Conservation (phyloP, 23 tunicate species). For the Halocynthia aurantium region DNA sequence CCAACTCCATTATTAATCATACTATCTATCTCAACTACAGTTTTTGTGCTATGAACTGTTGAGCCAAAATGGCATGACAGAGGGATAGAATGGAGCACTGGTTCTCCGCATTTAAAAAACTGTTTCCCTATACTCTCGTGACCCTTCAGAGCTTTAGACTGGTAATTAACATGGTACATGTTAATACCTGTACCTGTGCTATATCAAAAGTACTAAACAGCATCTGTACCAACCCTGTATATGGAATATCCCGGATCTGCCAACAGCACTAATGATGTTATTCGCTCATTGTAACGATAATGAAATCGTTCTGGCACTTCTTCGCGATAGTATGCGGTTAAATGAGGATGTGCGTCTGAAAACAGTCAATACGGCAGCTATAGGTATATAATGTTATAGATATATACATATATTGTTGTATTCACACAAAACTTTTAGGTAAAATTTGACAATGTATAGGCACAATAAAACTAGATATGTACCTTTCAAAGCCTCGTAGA, state of each 20-base stretch:
- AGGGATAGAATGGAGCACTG: no score
- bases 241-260: conserved; percentile 72
- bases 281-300: conserved; percentile 89
- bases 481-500: conserved; percentile 38
- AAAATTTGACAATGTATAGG: no score
- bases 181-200: not conserved
- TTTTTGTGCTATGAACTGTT: no score
- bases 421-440: no score
- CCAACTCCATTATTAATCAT: no score
- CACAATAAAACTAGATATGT: not conserved
- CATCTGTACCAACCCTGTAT: conserved; percentile 38
- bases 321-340: conserved; percentile 57
- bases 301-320: conserved; percentile 81
- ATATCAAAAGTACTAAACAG: not conserved
- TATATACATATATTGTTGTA: no score
- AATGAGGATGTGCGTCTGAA: conserved; percentile 14
- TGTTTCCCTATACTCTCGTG: no score
- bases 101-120: no score
- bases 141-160: not conserved
- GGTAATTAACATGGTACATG: not conserved
- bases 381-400: no score
- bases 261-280: conserved; percentile 65
- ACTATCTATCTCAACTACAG: no score
- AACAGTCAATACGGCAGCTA: not conserved
- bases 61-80: no score